phyloP scores from a whole-genome alignment of 2,797 vertebrate species.

The Podarcis siculus region DNA sequence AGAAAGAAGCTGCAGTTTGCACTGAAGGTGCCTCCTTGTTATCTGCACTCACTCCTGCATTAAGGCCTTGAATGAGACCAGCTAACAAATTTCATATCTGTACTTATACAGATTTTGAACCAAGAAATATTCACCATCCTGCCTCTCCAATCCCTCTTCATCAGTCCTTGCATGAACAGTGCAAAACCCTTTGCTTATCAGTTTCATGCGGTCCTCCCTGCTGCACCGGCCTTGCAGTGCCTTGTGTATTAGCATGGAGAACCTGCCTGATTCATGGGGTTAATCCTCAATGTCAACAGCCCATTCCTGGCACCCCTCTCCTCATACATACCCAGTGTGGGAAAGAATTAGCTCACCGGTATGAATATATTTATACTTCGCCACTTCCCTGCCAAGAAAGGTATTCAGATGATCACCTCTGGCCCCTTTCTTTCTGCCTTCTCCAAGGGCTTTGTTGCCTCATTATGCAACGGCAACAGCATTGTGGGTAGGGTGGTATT shows the following conservation, averaged over 20 bases:
- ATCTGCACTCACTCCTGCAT: neutral
- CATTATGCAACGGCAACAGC: neutral
- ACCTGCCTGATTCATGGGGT: neutral
- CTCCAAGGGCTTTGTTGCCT: conserved; percentile 15
- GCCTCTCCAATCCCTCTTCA: fast-evolving
- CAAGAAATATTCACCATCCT: neutral
- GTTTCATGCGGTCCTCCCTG: neutral
- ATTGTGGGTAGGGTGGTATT: neutral
- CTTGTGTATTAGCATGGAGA: conserved; percentile 8
- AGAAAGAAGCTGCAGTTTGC: neutral
- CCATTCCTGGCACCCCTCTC: conserved; percentile 21
- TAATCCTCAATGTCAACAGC: conserved; percentile 19
- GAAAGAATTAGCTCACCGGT: neutral
- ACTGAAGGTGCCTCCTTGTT: neutral
- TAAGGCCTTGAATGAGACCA: neutral
- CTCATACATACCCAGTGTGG: conserved; percentile 2
- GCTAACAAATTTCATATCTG: neutral
- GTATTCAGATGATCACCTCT: conserved; percentile 2
- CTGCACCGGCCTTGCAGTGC: neutral
- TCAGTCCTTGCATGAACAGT: neutral
- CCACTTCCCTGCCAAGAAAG: neutral
- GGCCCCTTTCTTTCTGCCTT: conserved; percentile 14
- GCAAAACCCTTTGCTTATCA: neutral
- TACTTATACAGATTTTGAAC: conserved; percentile 7
- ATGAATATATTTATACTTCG: conserved; percentile 1